These are phyloP conservation scores for Eclectus roratus DNA, from an alignment of 2,113 vertebrate genomes.

Conservation along the genomic window DNA sequence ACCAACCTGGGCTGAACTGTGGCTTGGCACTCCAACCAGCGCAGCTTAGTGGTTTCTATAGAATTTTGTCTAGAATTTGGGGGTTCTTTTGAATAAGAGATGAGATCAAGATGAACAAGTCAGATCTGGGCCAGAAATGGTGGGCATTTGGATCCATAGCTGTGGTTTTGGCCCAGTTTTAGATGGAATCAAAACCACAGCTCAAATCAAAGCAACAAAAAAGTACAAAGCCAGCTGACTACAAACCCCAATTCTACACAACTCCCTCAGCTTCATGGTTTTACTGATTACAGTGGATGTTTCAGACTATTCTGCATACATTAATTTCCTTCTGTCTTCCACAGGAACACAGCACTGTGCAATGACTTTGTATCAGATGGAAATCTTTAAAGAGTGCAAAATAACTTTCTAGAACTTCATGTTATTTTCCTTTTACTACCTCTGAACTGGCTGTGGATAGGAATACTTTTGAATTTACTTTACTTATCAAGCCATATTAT, in stretches of 20 bases:
- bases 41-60: conserved; percentile 11
- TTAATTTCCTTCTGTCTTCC: background rate
- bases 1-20: conserved; percentile 28
- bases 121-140: background rate
- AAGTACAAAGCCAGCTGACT: background rate
- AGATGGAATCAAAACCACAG: conserved; percentile 18
- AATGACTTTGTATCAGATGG: background rate
- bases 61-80: background rate
- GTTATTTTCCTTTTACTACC: background rate
- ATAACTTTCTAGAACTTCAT: background rate
- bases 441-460: background rate
- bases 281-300: background rate
- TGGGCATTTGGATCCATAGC: background rate
- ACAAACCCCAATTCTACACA: background rate
- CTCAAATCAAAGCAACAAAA: background rate
- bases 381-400: background rate
- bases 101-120: conserved; percentile 21
- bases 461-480: background rate
- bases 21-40: conserved; percentile 7
- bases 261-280: background rate
- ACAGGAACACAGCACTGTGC: background rate
- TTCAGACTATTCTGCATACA: background rate
- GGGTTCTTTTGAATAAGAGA: conserved; percentile 18
- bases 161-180: conserved; percentile 19
- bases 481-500: background rate